Conservation (phyloP, 2,888 invertebrate species). For the Sturmia bella region DNA sequence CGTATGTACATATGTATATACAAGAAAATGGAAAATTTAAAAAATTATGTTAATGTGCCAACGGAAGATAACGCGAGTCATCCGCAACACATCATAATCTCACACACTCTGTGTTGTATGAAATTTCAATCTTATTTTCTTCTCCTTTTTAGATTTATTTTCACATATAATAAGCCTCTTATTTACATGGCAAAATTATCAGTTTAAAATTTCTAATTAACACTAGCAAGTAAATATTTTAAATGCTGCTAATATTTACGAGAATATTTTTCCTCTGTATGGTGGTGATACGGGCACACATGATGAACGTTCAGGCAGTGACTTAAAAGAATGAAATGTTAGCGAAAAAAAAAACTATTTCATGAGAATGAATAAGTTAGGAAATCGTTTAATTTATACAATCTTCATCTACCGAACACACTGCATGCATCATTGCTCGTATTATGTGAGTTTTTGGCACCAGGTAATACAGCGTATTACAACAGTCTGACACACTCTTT, state of each 20-base stretch:
- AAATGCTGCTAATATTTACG: constrained; percentile 16
- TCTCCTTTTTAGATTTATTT: constrained; percentile 6
- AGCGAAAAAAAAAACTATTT: no score
- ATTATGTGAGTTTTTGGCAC: no score
- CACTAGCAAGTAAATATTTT: constrained; percentile 30
- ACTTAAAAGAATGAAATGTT: background rate
- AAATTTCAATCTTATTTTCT: background rate
- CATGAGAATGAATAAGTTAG: no score
- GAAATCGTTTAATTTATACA: no score
- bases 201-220: constrained; percentile 58
- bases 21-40: constrained; percentile 12
- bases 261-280: background rate
- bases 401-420: no score
- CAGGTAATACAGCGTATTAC: no score
- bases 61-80: background rate
- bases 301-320: background rate
- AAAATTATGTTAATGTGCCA: constrained; percentile 65
- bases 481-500: no score
- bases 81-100: background rate
- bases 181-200: constrained; percentile 43
- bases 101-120: background rate
- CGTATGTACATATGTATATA: no score
- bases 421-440: no score
- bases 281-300: background rate
- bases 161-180: constrained; percentile 36